Conservation (phyloP, 2,797 vertebrate genomes). For the Fundulus diaphanus region DNA sequence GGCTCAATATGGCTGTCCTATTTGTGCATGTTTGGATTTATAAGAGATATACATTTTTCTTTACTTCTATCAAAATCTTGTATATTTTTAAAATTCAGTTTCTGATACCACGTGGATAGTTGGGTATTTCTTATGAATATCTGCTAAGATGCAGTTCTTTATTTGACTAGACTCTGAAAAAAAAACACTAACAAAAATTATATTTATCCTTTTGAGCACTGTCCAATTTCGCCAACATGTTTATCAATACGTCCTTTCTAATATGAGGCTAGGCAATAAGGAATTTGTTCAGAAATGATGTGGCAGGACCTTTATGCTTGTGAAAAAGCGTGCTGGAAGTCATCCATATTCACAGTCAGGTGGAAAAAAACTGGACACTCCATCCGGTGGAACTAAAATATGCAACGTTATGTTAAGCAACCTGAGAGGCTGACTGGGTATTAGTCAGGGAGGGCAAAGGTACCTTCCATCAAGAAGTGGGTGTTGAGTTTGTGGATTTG, state of each 20-base stretch:
- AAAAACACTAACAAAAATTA: not conserved
- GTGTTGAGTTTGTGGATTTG: slow-evolving; percentile 54
- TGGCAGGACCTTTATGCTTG: slow-evolving; percentile 39
- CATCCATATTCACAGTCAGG: slow-evolving; percentile 72
- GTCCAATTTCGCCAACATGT: too few species aligned
- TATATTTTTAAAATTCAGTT: not conserved
- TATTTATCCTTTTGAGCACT: not conserved
- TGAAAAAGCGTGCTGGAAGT: slow-evolving; percentile 26
- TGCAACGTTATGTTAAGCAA: slow-evolving; percentile 44
- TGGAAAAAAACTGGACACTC: slow-evolving; percentile 67
- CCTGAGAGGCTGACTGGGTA: slow-evolving; percentile 17
- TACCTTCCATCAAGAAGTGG: slow-evolving; percentile 25
- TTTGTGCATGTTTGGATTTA: not conserved
- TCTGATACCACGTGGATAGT: not conserved
- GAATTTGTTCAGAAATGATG: not conserved
- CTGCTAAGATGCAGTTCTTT: not conserved
- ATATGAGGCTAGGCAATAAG: not conserved
- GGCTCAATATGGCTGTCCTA: too few species aligned
- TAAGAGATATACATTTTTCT: too few species aligned
- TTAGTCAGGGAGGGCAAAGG: slow-evolving; percentile 19
- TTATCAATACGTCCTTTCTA: too few species aligned
- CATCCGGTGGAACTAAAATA: slow-evolving; percentile 69
- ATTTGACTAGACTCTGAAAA: not conserved
- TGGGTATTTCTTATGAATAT: not conserved
- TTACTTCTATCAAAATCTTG: too few species aligned